phyloP scores from a whole-genome alignment of 2,113 vertebrate genomes.

The Trematocara nigrifrons region DNA sequence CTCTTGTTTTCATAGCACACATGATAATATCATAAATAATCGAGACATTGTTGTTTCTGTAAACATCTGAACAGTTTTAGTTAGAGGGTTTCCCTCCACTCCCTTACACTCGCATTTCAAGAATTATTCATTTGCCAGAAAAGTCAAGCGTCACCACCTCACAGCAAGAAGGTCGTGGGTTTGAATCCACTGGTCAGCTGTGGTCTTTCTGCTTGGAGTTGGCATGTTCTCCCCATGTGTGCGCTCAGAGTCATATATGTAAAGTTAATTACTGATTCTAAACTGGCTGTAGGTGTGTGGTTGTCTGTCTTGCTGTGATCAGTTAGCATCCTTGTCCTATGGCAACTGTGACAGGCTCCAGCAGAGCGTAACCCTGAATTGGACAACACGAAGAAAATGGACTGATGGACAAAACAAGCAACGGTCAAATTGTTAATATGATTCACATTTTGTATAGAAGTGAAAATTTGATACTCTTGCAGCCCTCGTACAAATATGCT shows the following conservation, averaged over 20 bases:
- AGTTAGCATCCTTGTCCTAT: background rate
- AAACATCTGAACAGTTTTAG: background rate
- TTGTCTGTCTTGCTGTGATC: background rate
- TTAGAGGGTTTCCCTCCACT: background rate
- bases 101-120: background rate
- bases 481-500: background rate
- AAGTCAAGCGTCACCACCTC: background rate
- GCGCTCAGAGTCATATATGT: rapidly evolving
- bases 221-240: background rate
- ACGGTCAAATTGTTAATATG: background rate
- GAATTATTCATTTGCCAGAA: background rate
- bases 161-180: background rate
- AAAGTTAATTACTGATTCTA: background rate
- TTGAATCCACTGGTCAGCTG: background rate
- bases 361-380: background rate
- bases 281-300: background rate
- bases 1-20: background rate
- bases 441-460: background rate
- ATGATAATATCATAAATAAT: background rate
- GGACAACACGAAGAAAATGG: background rate
- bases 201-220: background rate
- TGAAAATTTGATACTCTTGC: rapidly evolving
- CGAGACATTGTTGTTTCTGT: background rate
- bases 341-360: background rate
- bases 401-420: rapidly evolving